Percentiles rank a stretch among this genome's conserved stretches.
Conservation (phyloP, 2,888 invertebrate genomes). For the Parasteatoda lunata region DNA sequence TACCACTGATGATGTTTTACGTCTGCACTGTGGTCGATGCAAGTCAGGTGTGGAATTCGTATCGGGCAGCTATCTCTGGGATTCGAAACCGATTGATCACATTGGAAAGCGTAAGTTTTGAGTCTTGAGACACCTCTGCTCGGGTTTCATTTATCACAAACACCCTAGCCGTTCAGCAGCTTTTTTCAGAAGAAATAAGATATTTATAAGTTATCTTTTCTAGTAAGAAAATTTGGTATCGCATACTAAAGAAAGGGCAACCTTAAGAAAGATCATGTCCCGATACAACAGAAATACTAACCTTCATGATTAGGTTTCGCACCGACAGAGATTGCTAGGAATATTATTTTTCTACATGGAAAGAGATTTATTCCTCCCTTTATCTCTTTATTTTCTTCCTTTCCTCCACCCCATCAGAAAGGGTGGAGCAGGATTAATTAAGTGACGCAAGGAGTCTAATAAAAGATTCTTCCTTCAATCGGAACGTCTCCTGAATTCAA, state of each 20-base stretch:
- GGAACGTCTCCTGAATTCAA: constrained; percentile 7
- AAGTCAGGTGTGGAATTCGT: no score
- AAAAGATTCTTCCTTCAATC: constrained; percentile 27
- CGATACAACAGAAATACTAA: constrained; percentile 26
- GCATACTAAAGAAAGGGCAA: not conserved
- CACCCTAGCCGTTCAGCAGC: no score
- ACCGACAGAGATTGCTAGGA: constrained; percentile 30
- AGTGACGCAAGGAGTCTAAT: constrained; percentile 19
- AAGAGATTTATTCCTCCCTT: constrained; percentile 10
- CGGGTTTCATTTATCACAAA: no score
- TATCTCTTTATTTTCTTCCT: constrained; percentile 10
- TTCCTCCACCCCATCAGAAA: not conserved
- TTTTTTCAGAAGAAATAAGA: no score
- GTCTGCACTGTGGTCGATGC: no score
- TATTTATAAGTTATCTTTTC: no score
- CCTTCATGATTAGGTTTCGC: constrained; percentile 53
- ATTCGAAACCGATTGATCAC: no score
- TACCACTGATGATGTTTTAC: no score
- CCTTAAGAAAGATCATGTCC: not conserved
- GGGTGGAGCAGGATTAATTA: constrained; percentile 49
- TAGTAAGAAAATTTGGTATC: no score
- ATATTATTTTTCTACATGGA: constrained; percentile 43
- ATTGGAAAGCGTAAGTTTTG: no score
- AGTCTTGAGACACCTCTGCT: no score
- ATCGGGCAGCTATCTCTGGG: no score